Base-by-base conservation (phyloP, 2,797 vertebrate species). In the Distichodus sexfasciatus region DNA sequence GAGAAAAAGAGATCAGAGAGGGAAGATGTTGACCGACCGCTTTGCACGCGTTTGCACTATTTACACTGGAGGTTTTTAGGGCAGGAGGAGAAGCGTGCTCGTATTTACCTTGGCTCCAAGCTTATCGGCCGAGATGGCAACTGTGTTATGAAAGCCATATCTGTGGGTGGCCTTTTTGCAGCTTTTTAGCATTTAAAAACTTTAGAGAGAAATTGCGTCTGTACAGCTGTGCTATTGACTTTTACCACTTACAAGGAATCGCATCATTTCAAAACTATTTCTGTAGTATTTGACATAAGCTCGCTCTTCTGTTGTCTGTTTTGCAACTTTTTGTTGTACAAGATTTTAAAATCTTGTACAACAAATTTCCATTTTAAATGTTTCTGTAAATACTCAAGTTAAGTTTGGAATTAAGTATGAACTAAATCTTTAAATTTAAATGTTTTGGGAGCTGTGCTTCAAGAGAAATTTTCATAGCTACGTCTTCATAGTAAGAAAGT, bases 31-130 rank as follows among this genome's bases (percentile, higher is more conserved):
- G 81, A 83, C 80, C 81, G 76, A 68, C 79, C 59, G 77, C 71
- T 70, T 81, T 35, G 51, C 68, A 60, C 78, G 71, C 77, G 78
- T 70, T 59, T 72, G 76, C 74, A 84, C 77, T 83, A 85, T 84
- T 84, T 84, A 85, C 84, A 84, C 67, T 80, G 81, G 61, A 82
- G 82, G 78, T 76, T 19, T n/a, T n/a, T 77, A 71, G 68, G 81
- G 81, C 82, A 82, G 82, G 82, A 81, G 76, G 82, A 78, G 79
- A 80, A 87, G 76, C 40, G 62, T 79, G 77, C 79, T 88, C 82
- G 74, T 89, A 87, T 90, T 89, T 89, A 85, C 83, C 73, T 87
- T 89, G 87, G 88, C 87, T 83, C 75, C 14, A 46, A 35, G 69
- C 81, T 87, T 89, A 90, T 90, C 89, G 73, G 81, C 8, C 60